Percentiles rank a stretch among this genome's conserved stretches.
phyloP scores from a whole-genome alignment of 2,113 vertebrate genomes.

The Trichomycterus rosablanca region DNA sequence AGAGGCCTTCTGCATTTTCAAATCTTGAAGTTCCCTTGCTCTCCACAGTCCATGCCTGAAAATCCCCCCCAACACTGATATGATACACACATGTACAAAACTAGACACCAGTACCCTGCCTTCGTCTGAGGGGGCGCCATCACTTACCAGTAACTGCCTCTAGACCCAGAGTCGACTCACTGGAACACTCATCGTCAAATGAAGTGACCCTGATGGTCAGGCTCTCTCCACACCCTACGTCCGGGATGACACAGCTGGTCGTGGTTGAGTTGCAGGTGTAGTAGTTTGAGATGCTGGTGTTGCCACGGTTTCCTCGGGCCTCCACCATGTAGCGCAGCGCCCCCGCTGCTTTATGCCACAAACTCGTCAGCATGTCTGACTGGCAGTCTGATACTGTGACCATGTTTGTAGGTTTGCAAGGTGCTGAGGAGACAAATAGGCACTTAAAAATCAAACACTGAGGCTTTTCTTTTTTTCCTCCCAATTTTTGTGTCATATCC shows the following conservation, averaged over 20 bases:
- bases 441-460: too few species aligned
- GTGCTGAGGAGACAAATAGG: slow-evolving; percentile 56
- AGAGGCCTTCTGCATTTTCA: too few species aligned
- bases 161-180: slow-evolving; percentile 47
- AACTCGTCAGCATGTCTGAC: slow-evolving; percentile 53
- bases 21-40: too few species aligned
- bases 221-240: slow-evolving; percentile 64
- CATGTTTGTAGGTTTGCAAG: slow-evolving; percentile 65
- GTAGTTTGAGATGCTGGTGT: slow-evolving; percentile 4
- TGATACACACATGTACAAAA: too few species aligned
- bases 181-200: slow-evolving; percentile 62
- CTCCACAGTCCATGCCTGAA: too few species aligned
- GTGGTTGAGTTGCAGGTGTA: slow-evolving; percentile 66
- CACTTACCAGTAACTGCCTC: slow-evolving; percentile 61
- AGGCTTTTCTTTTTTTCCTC: too few species aligned
- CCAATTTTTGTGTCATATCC: too few species aligned
- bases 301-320: slow-evolving; percentile 57
- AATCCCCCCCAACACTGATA: too few species aligned
- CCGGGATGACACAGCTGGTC: slow-evolving; percentile 63
- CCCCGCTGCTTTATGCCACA: slow-evolving; percentile 63
- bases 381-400: slow-evolving; percentile 51
- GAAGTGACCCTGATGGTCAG: slow-evolving; percentile 63
- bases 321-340: slow-evolving; percentile 60
- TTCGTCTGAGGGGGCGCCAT: not conserved
- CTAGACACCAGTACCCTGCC: too few species aligned